These are phyloP conservation scores for Dusona sp. DNA, from an alignment of 2,888 invertebrate species.

Conservation along the genomic window DNA sequence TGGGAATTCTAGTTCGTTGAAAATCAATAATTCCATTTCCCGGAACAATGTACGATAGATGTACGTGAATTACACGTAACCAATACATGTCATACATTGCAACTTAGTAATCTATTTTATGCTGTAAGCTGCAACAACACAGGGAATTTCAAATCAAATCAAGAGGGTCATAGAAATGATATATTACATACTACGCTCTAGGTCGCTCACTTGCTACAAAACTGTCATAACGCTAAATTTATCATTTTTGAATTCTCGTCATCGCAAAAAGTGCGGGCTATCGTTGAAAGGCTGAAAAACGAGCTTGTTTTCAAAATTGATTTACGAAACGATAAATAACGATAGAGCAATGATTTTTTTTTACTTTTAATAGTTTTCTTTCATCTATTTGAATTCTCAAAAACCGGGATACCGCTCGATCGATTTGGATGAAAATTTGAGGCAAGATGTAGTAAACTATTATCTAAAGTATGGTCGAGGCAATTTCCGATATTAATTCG, in stretches of 20 bases:
- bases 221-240: not conserved
- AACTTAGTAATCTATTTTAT: slow-evolving; percentile 11
- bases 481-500: too few relatives aligned
- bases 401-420: too few relatives aligned
- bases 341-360: too few relatives aligned
- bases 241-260: not conserved
- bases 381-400: too few relatives aligned
- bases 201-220: not conserved
- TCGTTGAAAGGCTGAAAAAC: too few relatives aligned
- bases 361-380: too few relatives aligned
- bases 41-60: slow-evolving; percentile 26
- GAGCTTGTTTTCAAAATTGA: too few relatives aligned
- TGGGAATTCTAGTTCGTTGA: slow-evolving; percentile 30
- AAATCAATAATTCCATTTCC: slow-evolving; percentile 52
- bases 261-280: too few relatives aligned
- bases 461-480: too few relatives aligned
- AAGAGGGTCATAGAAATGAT: not conserved
- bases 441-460: too few relatives aligned
- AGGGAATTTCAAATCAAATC: not conserved
- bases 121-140: not conserved
- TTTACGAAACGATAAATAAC: too few relatives aligned
- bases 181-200: not conserved
- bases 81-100: not conserved
- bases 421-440: too few relatives aligned
- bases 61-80: slow-evolving; percentile 5